These are phyloP conservation scores for Fissipunctia ypsillon DNA, from an alignment of 2,888 invertebrate species.

Conservation along the genomic window DNA sequence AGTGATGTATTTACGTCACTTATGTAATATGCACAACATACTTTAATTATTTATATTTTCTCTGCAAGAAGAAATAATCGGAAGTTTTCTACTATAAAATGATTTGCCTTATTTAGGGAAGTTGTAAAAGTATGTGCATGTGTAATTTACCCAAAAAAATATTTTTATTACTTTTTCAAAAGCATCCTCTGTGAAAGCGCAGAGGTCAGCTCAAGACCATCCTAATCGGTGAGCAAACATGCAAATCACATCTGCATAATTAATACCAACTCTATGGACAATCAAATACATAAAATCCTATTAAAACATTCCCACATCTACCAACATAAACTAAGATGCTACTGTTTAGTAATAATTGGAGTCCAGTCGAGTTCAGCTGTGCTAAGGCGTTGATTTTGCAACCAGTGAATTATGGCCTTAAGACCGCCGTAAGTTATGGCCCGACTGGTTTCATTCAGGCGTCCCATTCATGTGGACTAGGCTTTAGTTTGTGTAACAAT, in stretches of 20 bases:
- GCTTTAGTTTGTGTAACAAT: constrained; percentile 55
- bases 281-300: background rate
- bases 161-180: too few relatives aligned
- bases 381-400: constrained; percentile 75
- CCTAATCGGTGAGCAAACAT: background rate
- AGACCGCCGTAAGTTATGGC: constrained; percentile 78
- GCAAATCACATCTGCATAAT: background rate
- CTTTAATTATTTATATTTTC: too few relatives aligned
- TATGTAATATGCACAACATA: too few relatives aligned
- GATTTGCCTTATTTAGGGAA: too few relatives aligned
- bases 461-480: constrained; percentile 66
- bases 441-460: constrained; percentile 80
- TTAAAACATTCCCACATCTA: constrained; percentile 19
- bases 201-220: too few relatives aligned
- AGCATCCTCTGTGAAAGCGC: too few relatives aligned
- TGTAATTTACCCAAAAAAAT: too few relatives aligned
- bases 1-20: too few relatives aligned
- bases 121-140: too few relatives aligned
- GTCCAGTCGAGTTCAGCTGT: constrained; percentile 50
- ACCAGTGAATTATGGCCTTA: constrained; percentile 80
- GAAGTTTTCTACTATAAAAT: too few relatives aligned
- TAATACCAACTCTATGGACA: background rate
- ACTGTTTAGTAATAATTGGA: constrained; percentile 66
- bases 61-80: too few relatives aligned
- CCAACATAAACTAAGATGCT: constrained; percentile 57